These are phyloP conservation scores for Lepidurus packardi DNA, from an alignment of 1,140 invertebrate species.

Conservation along the genomic window DNA sequence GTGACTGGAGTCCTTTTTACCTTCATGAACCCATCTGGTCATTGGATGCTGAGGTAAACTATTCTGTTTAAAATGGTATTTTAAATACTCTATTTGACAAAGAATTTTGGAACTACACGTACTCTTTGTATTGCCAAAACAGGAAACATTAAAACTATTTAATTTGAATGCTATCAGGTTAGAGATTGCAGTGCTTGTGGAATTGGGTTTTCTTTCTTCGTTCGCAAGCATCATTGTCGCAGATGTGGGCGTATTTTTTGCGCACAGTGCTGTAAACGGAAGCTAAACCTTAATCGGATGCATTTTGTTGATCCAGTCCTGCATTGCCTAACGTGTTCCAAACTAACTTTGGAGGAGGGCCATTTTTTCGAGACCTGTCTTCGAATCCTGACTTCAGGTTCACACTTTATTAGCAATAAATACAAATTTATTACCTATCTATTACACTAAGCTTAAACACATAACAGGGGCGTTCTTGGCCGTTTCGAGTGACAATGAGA, in stretches of 20 bases:
- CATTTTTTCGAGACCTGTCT: not conserved
- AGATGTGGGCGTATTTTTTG: not conserved
- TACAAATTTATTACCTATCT: not conserved
- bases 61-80: not conserved
- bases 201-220: not conserved
- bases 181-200: not conserved
- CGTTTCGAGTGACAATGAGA: not conserved
- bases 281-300: not conserved
- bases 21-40: not conserved
- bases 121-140: too few relatives aligned
- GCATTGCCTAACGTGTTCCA: not conserved
- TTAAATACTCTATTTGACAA: too few relatives aligned
- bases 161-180: not conserved
- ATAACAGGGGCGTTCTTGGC: not conserved
- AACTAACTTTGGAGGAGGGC: not conserved
- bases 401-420: not conserved
- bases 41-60: not conserved
- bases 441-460: not conserved
- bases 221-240: constrained; percentile 8
- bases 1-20: not conserved
- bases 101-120: too few relatives aligned
- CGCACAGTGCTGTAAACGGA: not conserved
- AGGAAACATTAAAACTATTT: too few relatives aligned
- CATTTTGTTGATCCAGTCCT: constrained; percentile 5
- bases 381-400: not conserved